Percentiles rank a stretch among this genome's conserved stretches.
Conservation (phyloP, 2,113 vertebrate species). For the Catharus bicknelli region DNA sequence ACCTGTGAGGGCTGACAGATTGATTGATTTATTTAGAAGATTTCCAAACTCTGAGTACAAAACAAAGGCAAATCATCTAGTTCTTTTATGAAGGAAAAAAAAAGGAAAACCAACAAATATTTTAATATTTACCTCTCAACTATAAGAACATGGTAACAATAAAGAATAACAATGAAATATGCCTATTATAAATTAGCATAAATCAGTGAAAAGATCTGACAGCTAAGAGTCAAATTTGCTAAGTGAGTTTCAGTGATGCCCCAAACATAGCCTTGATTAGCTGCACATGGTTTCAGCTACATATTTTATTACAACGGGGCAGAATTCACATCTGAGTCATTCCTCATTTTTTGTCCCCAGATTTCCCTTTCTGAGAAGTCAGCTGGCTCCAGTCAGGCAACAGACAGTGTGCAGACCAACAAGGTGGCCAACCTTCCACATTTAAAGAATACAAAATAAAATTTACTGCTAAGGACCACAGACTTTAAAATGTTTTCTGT, state of each 20-base stretch:
- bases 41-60: not conserved
- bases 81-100: not conserved
- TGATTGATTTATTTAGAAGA: not conserved
- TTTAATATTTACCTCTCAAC: not conserved
- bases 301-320: not conserved
- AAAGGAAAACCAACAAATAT: not conserved
- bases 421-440: not conserved
- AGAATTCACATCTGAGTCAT: not conserved
- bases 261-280: not conserved
- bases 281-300: not conserved
- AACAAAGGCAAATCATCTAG: not conserved
- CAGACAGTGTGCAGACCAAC: not conserved
- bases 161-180: not conserved
- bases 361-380: not conserved
- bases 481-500: not conserved
- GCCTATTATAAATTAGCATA: not conserved
- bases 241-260: not conserved
- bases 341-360: not conserved
- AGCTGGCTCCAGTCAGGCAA: not conserved
- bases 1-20: not conserved
- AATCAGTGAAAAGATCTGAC: not conserved
- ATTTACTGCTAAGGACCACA: not conserved
- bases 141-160: not conserved
- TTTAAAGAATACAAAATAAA: not conserved
- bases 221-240: not conserved